A percentile compares a stretch with the other conserved stretches of the same genome.
phyloP scores from a whole-genome alignment of 1,140 invertebrate species.

The Drosophila carrolli region DNA sequence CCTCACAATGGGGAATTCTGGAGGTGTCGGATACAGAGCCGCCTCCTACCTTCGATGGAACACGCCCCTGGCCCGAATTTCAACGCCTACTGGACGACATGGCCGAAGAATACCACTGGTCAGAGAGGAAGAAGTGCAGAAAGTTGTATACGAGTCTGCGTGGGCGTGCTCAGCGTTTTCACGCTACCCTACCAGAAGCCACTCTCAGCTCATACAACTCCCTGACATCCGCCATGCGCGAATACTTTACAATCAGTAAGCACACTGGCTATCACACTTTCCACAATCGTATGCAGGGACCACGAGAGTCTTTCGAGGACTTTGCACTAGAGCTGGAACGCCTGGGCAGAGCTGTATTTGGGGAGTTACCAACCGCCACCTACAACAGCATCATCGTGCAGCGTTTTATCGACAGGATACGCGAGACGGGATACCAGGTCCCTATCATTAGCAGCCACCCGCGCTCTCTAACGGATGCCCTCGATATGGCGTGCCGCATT shows the following conservation, averaged over 20 bases:
- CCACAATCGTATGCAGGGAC: neutral
- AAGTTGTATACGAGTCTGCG: conserved; percentile 3
- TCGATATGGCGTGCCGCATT: neutral
- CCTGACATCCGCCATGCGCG: neutral
- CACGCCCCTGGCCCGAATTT: too few relatives aligned
- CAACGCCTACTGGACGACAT: neutral
- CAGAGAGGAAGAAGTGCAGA: neutral
- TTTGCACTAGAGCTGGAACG: neutral
- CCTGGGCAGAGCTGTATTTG: neutral
- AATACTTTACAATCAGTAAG: neutral
- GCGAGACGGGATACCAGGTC: conserved; percentile 1
- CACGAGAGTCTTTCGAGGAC: neutral
- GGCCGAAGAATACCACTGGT: neutral
- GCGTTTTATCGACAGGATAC: neutral
- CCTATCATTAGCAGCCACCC: too few relatives aligned
- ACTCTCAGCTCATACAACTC: neutral
- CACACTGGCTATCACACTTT: neutral
- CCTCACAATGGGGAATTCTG: neutral
- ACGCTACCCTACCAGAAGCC: neutral
- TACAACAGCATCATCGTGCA: conserved; percentile 1
- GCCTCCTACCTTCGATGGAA: too few relatives aligned
- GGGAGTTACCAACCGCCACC: neutral
- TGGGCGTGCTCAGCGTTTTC: neutral
- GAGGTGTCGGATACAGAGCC: conserved; percentile 1
- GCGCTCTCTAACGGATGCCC: neutral